These are phyloP conservation scores for Nezara viridula DNA, from an alignment of 2,888 invertebrate genomes.

Conservation along the genomic window DNA sequence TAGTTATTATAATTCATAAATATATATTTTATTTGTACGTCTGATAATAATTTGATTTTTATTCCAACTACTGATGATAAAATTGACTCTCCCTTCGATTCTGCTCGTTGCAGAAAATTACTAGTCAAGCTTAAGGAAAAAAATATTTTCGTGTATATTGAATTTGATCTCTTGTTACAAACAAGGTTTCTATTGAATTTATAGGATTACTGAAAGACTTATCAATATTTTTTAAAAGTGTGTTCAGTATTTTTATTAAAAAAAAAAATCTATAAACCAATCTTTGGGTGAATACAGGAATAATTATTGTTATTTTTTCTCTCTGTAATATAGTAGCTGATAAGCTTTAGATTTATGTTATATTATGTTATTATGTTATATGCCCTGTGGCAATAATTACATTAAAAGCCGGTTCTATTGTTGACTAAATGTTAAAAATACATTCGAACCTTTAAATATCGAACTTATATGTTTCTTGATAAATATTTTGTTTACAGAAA, in stretches of 20 bases:
- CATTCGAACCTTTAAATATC: background rate
- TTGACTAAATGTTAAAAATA: background rate
- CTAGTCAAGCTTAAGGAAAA: slow-evolving; percentile 33
- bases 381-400: background rate
- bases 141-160: background rate
- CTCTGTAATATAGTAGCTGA: background rate
- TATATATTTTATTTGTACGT: slow-evolving; percentile 1
- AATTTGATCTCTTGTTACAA: slow-evolving; percentile 3
- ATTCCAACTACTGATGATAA: background rate
- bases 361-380: background rate
- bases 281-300: slow-evolving; percentile 13
- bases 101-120: slow-evolving; percentile 10
- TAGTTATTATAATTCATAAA: background rate
- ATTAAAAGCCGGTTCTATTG: background rate
- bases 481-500: no score
- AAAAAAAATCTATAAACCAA: background rate
- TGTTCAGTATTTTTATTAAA: slow-evolving; percentile 21
- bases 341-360: background rate
- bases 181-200: background rate
- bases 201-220: slow-evolving; percentile 18
- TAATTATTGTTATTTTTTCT: background rate
- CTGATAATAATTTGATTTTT: background rate
- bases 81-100: background rate
- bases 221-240: slow-evolving; percentile 9
- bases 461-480: no score